These are phyloP conservation scores for Cataglyphis livida DNA, from an alignment of 2,888 invertebrate genomes.

Conservation along the genomic window DNA sequence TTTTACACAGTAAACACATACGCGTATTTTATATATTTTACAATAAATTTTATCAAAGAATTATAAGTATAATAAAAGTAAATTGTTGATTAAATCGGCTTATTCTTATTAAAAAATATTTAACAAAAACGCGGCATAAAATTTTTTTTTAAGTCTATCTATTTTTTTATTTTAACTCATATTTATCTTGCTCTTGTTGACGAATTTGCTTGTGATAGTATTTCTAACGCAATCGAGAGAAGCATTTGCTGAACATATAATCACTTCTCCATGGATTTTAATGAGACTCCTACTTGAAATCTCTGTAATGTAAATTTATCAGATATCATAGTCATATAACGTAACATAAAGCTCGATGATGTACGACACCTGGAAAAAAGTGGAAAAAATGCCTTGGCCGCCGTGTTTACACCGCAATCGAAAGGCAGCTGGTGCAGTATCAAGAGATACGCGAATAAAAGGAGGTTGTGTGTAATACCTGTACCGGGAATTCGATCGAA, in stretches of 20 bases:
- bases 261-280: background rate
- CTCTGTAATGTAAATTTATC: background rate
- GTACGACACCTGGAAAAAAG: slow-evolving; percentile 31
- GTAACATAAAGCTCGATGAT: slow-evolving; percentile 12
- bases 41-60: slow-evolving; percentile 17
- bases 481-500: slow-evolving; percentile 82
- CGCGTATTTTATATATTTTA: background rate
- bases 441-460: slow-evolving; percentile 43
- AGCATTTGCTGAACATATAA: background rate
- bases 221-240: background rate
- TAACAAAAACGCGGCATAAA: background rate
- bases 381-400: background rate
- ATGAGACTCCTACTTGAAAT: background rate
- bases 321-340: background rate
- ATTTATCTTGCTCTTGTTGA: background rate
- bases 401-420: slow-evolving; percentile 26
- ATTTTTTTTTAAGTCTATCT: background rate
- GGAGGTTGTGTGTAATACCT: slow-evolving; percentile 50
- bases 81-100: slow-evolving; percentile 5
- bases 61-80: slow-evolving; percentile 9
- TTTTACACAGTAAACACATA: background rate
- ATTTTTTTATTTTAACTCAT: background rate
- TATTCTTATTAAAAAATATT: slow-evolving; percentile 22
- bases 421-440: slow-evolving; percentile 19
- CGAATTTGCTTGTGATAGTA: background rate